A percentile compares a stretch with the other conserved stretches of the same genome.
phyloP scores from a whole-genome alignment of 92 coral and sea anemone genomes.

The Muricea muricata region DNA sequence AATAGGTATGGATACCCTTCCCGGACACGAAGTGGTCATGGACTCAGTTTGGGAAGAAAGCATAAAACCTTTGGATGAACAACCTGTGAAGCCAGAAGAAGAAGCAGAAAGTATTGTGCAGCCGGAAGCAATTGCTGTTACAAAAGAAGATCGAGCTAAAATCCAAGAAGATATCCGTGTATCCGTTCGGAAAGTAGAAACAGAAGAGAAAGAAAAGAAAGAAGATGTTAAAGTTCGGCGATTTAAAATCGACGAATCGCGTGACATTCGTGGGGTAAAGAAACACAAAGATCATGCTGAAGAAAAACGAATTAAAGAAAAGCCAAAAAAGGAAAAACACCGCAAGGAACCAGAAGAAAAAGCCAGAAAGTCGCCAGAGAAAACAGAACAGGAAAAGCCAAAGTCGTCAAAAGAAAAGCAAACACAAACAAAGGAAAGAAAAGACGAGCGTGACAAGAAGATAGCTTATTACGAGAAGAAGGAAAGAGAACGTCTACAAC shows the following conservation, averaged over 20 bases:
- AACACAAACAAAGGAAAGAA: slow-evolving; percentile 2
- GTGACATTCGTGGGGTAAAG: slow-evolving; percentile 12
- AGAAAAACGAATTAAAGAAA: slow-evolving; percentile 14
- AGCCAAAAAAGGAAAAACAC: neutral
- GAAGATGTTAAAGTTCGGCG: slow-evolving; percentile 13
- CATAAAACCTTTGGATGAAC: slow-evolving; percentile 19
- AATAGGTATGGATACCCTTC: slow-evolving; percentile 4
- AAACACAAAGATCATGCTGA: neutral
- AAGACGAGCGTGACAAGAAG: slow-evolving; percentile 6
- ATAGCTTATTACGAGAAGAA: slow-evolving; percentile 26
- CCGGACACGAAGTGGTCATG: slow-evolving; percentile 21
- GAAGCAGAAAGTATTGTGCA: neutral
- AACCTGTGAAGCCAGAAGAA: slow-evolving; percentile 1
- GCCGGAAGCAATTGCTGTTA: neutral
- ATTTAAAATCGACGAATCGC: slow-evolving; percentile 19
- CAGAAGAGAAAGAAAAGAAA: slow-evolving; percentile 15
- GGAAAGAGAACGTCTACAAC: slow-evolving; percentile 14
- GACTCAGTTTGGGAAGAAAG: slow-evolving; percentile 44
- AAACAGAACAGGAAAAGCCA: neutral
- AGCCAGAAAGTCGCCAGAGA: neutral
- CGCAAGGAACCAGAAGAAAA: neutral
- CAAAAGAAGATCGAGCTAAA: slow-evolving; percentile 28
- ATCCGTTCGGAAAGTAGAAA: slow-evolving; percentile 13
- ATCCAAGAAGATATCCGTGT: slow-evolving; percentile 22
- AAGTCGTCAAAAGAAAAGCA: slow-evolving; percentile 1